Base-by-base conservation (phyloP, 2,797 vertebrate genomes). In the Galago senegalensis region DNA sequence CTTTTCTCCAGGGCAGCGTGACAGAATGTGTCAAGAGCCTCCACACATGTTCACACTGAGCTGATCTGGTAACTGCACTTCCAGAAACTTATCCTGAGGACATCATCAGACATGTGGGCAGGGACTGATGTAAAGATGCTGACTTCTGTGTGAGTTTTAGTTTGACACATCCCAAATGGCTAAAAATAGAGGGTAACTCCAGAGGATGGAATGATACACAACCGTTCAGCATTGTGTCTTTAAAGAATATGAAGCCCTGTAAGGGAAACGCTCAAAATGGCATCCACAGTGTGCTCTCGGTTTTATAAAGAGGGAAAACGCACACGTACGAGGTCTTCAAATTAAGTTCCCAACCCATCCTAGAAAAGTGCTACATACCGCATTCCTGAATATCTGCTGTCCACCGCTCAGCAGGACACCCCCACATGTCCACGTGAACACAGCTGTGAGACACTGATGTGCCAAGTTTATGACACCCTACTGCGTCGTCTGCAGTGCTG, bases 131-230 rank as follows among this genome's bases (percentile, higher is more conserved):
- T 65, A 72, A 94, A 96, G 93, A 95, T 89, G 58, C 69, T 73
- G 61, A 86, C 27, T 72, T 79, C 82, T n/a, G 5, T 80, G 69
- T 58, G 89, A 81, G 72, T 95, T 92, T 96, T 86, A 73, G 86
- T 87, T 97, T 95, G 76, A 69, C 80, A 46, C 40, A 89, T 72
- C 70, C 75, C 83, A 96, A 89, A 69, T 85, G 87, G 53, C 72
- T 95, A 80, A 95, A 73, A n/a, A 21, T 43, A 72, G 61, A 90
- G 11, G 72, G 31, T 61, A 82, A 87, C 72, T 9, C 69, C 58
- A 63, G 73, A 76, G 56, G 63, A 13, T 12, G 37, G 46, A 87
- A 49, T 37, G 29, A 63, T 63, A 21, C 18, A 34, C 34, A 18
- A 11, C 70, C 79, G 2, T 53, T 88, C 20, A 81, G 60, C 63